Evolutionary conservation across 1,140 invertebrate species (phyloP).

Genomic region (Microplitis mediator): DNA sequence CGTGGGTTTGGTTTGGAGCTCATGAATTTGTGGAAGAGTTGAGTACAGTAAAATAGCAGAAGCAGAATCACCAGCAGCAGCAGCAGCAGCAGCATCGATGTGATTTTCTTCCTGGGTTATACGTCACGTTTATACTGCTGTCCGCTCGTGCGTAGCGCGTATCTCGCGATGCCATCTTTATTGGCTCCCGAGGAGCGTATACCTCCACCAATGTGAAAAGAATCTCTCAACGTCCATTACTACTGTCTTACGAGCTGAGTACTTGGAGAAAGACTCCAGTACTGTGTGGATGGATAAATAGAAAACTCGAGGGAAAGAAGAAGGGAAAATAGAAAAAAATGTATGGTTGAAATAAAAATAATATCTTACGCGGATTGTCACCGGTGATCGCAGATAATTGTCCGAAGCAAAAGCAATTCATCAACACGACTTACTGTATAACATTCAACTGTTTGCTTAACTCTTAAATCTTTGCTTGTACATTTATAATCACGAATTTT

Average conservation of each 20-base stretch:
- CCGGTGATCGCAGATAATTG: no score
- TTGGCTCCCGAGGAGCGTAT: not conserved
- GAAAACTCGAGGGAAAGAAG: no score
- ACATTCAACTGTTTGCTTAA: no score
- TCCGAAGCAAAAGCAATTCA: no score
- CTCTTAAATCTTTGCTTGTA: no score
- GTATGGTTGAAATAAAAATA: no score
- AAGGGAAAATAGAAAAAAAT: no score
- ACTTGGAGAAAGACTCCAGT: not conserved
- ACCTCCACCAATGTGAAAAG: slow-evolving; percentile 5
- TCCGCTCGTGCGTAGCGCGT: slow-evolving; percentile 15
- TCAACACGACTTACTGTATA: no score
- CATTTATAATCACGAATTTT: no score
- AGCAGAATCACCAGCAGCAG: not conserved
- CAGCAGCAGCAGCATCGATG: not conserved
- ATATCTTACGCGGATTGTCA: no score
- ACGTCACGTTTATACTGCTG: slow-evolving; percentile 18
- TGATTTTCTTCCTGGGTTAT: slow-evolving; percentile 19
- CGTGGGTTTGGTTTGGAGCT: not conserved
- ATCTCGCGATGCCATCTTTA: slow-evolving; percentile 18
- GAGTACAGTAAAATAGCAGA: not conserved
- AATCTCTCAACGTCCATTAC: not conserved
- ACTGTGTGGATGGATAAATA: not conserved
- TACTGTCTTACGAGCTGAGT: not conserved
- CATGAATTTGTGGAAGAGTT: slow-evolving; percentile 4